phyloP scores from a whole-genome alignment of 1,140 invertebrate genomes.

The Adoxophyes honmai region DNA sequence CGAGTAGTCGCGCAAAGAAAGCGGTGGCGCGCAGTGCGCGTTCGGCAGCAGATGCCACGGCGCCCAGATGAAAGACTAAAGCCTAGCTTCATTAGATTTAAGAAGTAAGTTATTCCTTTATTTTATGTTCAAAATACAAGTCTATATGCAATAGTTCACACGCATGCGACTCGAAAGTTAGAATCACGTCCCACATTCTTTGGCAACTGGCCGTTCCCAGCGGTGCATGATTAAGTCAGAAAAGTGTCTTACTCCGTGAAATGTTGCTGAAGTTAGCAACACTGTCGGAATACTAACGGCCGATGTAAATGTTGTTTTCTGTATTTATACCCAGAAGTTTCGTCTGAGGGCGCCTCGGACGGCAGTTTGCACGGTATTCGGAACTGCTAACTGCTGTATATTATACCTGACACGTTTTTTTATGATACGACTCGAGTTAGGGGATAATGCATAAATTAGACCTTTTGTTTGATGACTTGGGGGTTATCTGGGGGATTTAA shows the following conservation, averaged over 20 bases:
- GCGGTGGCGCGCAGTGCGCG: no score
- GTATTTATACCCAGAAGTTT: conserved; percentile 40
- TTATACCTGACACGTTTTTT: conserved; percentile 24
- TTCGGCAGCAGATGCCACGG: no score
- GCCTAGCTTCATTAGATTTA: no score
- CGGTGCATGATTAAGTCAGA: conserved; percentile 35
- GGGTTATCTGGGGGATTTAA: no score
- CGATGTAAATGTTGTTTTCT: conserved; percentile 36
- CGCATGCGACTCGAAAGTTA: not conserved
- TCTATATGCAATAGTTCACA: no score
- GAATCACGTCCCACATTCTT: conserved; percentile 5
- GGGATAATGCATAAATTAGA: conserved; percentile 7
- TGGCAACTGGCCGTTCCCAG: conserved; percentile 7
- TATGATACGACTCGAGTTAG: conserved; percentile 1
- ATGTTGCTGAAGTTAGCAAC: conserved; percentile 36
- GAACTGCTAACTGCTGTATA: conserved; percentile 28
- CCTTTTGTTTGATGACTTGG: conserved; percentile 6
- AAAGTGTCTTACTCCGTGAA: conserved; percentile 34
- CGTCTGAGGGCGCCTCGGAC: conserved; percentile 16
- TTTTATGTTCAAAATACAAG: no score
- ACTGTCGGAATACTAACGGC: conserved; percentile 32
- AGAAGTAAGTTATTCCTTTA: no score
- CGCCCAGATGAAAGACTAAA: no score
- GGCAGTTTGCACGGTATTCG: conserved; percentile 23
- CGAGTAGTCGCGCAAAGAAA: no score